A percentile compares a stretch with the other conserved stretches of the same genome.
Evolutionary conservation across 2,888 invertebrate species (phyloP).

Genomic region (Xanthostigma xanthostigma): DNA sequence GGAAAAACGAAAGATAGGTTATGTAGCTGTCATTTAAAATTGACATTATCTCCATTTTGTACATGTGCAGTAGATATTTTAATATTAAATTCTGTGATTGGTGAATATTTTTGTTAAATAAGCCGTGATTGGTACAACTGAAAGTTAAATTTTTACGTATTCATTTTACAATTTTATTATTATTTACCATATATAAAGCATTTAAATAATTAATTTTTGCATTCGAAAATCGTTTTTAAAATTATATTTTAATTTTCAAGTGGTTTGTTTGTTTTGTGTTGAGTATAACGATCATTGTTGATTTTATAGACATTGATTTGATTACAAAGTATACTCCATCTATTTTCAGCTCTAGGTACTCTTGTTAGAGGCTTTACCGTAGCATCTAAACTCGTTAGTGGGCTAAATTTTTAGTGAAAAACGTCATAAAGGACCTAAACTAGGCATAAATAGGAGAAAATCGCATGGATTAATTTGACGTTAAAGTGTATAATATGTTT

Average conservation of each 20-base stretch:
- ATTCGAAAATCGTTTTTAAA: background rate
- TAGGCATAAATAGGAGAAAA: constrained; percentile 33
- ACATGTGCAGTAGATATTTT: too few relatives aligned
- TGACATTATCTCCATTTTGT: too few relatives aligned
- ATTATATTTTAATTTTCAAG: background rate
- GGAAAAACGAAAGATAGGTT: background rate
- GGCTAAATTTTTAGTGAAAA: constrained; percentile 44
- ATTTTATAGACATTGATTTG: constrained; percentile 22
- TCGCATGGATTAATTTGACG: constrained; percentile 29
- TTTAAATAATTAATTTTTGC: background rate
- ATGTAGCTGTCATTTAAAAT: background rate
- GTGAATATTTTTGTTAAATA: constrained; percentile 6
- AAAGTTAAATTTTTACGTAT: background rate
- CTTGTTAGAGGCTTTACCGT: constrained; percentile 42
- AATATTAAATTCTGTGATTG: background rate
- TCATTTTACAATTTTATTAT: background rate
- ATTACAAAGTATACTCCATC: constrained; percentile 48
- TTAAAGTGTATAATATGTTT: constrained; percentile 35
- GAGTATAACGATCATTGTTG: too few relatives aligned
- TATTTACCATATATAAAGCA: background rate
- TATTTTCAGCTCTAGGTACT: constrained; percentile 59
- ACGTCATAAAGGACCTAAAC: constrained; percentile 30
- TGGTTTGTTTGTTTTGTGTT: too few relatives aligned
- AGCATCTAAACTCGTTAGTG: constrained; percentile 41
- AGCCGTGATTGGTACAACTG: background rate